Base-by-base conservation (phyloP, 2,888 invertebrate genomes). In the Itoplectis maculator region DNA sequence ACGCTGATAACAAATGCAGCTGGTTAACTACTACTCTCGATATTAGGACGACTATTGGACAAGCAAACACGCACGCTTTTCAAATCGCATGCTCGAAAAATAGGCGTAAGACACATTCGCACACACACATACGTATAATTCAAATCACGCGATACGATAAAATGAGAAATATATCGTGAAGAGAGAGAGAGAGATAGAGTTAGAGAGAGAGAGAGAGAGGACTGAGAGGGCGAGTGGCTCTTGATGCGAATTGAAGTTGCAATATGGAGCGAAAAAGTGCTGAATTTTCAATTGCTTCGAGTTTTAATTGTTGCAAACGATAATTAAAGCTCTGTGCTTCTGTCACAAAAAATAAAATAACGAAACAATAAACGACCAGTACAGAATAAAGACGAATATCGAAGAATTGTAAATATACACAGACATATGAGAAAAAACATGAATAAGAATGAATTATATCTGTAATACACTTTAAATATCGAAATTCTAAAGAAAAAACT, bases 51-150 rank as follows among this genome's bases (percentile, higher is more conserved):
- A 72, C 68, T 42, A 65, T 35, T 40, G 54, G 45, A 68, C 76
- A 68, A 75, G 70, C 69, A 56, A 74, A 78, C 35, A 77, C 74
- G 78, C 78, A 79, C 65, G 65, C 45, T 54, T 72, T 13, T 84
- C 85, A 82, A 79, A 80, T 49, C 66, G 82, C 89, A 89, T 89
- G 89, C 89, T 85, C n/a, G 63, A 78, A 84, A 78, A 85, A 83
- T 78, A 84, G 66, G 73, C 77, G 54, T 73, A 87, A 61, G 70
- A 81, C 69, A 81, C 80, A 76, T 84, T 59, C 79, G 80, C 61
- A 61, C 79, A 65, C 77, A 75, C 87, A 84, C 85, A 81, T 85
- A 85, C 73, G 5, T n/a, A n/a, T n/a, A 61, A 59, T 61, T 73
- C 61, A 61, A 61, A 73, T 73, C 59, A 73, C 61, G 59, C 61